Evolutionary conservation across 2,113 vertebrate species (phyloP).

Genomic region (Spheniscus mendiculus): DNA sequence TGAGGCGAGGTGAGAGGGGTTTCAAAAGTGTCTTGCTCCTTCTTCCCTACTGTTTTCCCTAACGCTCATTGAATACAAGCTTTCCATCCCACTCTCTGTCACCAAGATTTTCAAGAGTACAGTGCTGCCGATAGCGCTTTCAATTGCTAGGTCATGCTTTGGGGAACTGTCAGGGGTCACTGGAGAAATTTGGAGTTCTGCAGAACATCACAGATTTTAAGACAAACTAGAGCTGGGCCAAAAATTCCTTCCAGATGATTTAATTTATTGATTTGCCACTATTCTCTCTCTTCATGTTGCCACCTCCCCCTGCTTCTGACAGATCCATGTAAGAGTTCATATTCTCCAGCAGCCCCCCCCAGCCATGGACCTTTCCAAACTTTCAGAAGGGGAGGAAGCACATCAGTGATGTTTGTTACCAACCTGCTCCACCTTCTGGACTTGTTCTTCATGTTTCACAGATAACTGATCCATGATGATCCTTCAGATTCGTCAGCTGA

Average conservation of each 20-base stretch:
- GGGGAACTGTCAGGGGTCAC: background rate
- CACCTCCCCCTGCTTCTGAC: background rate
- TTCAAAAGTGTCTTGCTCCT: background rate
- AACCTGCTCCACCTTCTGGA: background rate
- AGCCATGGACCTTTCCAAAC: background rate
- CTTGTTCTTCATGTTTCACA: background rate
- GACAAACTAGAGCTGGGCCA: background rate
- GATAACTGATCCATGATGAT: background rate
- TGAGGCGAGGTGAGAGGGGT: conserved; percentile 46
- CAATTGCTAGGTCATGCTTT: background rate
- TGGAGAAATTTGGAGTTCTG: background rate
- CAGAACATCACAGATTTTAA: background rate
- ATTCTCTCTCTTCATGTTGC: background rate
- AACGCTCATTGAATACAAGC: background rate
- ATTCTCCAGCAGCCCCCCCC: background rate
- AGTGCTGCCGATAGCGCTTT: background rate
- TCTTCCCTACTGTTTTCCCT: background rate
- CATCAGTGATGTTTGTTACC: background rate
- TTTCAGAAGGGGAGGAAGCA: background rate
- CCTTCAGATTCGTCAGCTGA: background rate
- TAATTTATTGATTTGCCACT: background rate
- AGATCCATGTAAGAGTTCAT: background rate
- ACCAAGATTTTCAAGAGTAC: background rate
- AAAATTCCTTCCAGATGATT: background rate
- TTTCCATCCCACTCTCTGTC: background rate